These are phyloP conservation scores for Coregonus suidteri DNA, from an alignment of 2,797 vertebrate genomes.

Conservation along the genomic window DNA sequence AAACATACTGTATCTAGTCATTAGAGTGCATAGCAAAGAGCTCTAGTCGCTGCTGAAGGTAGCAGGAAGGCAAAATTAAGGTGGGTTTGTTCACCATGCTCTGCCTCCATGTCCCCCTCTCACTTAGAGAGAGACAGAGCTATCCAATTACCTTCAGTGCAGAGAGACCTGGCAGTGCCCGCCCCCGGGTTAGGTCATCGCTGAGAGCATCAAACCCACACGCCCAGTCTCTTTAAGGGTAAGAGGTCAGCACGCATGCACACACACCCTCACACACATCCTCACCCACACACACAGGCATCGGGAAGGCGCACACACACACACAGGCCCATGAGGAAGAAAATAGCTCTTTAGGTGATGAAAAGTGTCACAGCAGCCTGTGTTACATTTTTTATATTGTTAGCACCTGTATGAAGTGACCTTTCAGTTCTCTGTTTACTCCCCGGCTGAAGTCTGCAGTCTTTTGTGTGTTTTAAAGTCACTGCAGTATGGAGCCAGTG, in stretches of 20 bases:
- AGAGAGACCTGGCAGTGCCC: slow-evolving; percentile 17
- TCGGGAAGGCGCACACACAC: too few species aligned
- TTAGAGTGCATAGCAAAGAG: slow-evolving; percentile 40
- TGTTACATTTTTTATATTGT: slow-evolving; percentile 79
- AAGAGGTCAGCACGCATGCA: slow-evolving; percentile 24
- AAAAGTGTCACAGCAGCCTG: slow-evolving; percentile 56
- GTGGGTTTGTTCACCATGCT: slow-evolving; percentile 35
- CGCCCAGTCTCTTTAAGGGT: slow-evolving; percentile 29
- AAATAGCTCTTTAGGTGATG: slow-evolving; percentile 52
- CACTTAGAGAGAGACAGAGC: slow-evolving; percentile 9
- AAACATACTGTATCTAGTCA: slow-evolving; percentile 12
- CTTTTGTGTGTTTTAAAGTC: neutral
- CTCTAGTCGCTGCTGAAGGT: slow-evolving; percentile 13
- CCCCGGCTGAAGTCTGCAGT: neutral
- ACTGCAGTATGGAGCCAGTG: neutral
- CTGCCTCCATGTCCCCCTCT: slow-evolving; percentile 8
- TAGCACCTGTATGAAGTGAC: slow-evolving; percentile 72
- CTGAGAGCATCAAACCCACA: slow-evolving; percentile 27
- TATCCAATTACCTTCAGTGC: slow-evolving; percentile 40
- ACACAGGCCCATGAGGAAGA: neutral
- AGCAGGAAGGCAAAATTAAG: slow-evolving; percentile 21
- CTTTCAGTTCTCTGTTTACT: slow-evolving; percentile 61
- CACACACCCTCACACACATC: neutral
- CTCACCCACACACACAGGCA: neutral
- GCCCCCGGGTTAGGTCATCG: slow-evolving; percentile 4